Percentiles rank a stretch among this genome's conserved stretches.
phyloP scores from a whole-genome alignment of 2,113 vertebrate species.

The Regulus satrapa region DNA sequence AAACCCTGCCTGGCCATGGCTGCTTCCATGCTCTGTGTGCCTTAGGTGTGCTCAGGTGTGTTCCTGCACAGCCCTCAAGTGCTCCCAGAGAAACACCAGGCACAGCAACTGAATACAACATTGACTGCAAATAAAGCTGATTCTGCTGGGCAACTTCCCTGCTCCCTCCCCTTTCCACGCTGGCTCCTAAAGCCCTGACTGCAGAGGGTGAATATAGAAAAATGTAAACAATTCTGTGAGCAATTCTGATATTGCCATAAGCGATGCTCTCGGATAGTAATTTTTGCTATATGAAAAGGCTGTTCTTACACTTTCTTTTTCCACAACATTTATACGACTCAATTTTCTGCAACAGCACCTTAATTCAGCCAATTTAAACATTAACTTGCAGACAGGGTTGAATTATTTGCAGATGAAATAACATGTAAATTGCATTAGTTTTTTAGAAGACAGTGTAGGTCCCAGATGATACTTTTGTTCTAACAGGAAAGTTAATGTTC shows the following conservation, averaged over 20 bases:
- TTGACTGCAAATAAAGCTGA: neutral
- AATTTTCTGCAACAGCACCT: neutral
- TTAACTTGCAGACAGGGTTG: neutral
- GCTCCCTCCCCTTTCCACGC: neutral
- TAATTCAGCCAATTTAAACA: neutral
- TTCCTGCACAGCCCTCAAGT: neutral
- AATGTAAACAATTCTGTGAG: neutral
- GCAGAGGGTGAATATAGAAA: neutral
- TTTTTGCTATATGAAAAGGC: neutral
- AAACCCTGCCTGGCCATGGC: accelerated
- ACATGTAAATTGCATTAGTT: neutral
- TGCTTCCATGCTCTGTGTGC: neutral
- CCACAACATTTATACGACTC: neutral
- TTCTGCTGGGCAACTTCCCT: neutral
- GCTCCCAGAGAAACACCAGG: neutral
- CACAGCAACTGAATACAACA: accelerated
- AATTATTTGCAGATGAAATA: constrained; percentile 11
- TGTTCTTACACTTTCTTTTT: neutral
- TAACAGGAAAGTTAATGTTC: neutral
- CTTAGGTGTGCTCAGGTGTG: too few relatives aligned
- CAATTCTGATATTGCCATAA: neutral
- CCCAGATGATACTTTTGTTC: neutral
- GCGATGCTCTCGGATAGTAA: accelerated
- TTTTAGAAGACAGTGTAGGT: neutral
- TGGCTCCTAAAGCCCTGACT: accelerated